These are phyloP conservation scores for Emberiza fucata DNA, from an alignment of 2,113 vertebrate species.

Conservation along the genomic window DNA sequence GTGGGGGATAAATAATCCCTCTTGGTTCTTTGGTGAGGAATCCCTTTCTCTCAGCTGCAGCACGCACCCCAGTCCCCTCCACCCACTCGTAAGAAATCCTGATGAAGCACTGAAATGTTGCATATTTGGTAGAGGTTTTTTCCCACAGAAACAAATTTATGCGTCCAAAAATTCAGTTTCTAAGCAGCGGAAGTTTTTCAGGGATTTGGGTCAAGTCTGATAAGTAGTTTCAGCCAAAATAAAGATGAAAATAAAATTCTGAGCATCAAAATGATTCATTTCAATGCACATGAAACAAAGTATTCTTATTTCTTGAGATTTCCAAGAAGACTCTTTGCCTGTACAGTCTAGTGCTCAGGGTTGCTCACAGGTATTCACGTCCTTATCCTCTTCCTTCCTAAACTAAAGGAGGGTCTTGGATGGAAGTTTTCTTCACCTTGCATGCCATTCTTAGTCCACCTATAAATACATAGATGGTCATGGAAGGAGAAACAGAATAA, in stretches of 20 bases:
- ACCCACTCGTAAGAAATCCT: slow-evolving; percentile 12
- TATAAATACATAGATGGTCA: rapidly evolving
- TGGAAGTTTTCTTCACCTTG: not conserved
- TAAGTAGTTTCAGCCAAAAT: slow-evolving; percentile 30
- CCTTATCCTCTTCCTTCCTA: not conserved
- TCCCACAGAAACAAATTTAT: not conserved
- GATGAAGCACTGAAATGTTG: not conserved
- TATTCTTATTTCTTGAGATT: not conserved
- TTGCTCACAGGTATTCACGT: not conserved
- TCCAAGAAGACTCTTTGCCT: not conserved
- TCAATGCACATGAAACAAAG: not conserved
- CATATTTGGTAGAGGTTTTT: not conserved
- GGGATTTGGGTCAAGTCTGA: slow-evolving; percentile 40
- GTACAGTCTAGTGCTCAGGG: not conserved
- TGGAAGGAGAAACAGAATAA: not conserved
- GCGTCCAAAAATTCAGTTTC: not conserved
- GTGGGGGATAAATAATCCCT: not conserved
- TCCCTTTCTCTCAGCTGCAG: not conserved
- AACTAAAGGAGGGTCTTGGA: not conserved
- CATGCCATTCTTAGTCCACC: not conserved
- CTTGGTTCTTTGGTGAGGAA: not conserved
- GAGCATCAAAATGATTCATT: not conserved
- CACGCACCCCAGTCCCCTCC: not conserved
- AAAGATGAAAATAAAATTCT: slow-evolving; percentile 20
- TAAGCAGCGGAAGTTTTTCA: slow-evolving; percentile 12